phyloP scores from a whole-genome alignment of 2,113 vertebrate species.

The Podarcis cretensis region DNA sequence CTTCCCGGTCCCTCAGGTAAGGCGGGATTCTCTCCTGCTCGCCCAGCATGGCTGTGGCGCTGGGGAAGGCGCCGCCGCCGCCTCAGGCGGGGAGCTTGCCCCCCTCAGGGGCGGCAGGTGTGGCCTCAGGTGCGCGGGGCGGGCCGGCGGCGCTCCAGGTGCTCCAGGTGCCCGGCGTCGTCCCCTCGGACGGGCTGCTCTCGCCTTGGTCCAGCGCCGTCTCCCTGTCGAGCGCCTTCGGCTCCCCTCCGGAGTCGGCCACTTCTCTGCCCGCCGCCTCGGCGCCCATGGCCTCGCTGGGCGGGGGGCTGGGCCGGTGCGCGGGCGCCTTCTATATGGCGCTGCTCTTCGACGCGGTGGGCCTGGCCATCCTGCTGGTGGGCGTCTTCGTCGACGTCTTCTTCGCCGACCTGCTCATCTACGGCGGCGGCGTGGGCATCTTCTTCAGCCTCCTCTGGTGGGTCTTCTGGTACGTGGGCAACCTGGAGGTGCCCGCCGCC shows the following conservation, averaged over 20 bases:
- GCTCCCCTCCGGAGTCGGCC: not conserved
- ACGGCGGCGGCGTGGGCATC: constrained; percentile 85
- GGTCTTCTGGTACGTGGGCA: constrained; percentile 94
- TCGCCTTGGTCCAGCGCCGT: not conserved
- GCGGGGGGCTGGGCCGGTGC: constrained; percentile 81
- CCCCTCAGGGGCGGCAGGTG: too few relatives aligned
- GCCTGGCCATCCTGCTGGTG: constrained; percentile 79
- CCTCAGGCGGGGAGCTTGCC: not conserved
- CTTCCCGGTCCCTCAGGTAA: not conserved
- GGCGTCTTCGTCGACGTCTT: constrained; percentile 82
- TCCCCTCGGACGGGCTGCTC: not conserved
- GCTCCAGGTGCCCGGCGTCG: not conserved
- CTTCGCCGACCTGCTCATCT: constrained; percentile 88
- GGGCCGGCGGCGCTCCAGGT: too few relatives aligned
- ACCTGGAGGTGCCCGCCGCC: constrained; percentile 83
- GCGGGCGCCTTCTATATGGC: constrained; percentile 88
- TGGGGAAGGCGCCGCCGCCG: not conserved
- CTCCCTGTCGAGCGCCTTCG: not conserved
- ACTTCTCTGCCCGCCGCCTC: not conserved
- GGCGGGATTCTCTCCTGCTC: not conserved
- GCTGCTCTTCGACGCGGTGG: constrained; percentile 84
- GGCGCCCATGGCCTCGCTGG: constrained; percentile 11
- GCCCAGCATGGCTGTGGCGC: not conserved
- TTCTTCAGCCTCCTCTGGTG: constrained; percentile 94
- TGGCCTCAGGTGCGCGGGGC: too few relatives aligned